Conservation (phyloP, 2,113 vertebrate genomes). For the Ia io region DNA sequence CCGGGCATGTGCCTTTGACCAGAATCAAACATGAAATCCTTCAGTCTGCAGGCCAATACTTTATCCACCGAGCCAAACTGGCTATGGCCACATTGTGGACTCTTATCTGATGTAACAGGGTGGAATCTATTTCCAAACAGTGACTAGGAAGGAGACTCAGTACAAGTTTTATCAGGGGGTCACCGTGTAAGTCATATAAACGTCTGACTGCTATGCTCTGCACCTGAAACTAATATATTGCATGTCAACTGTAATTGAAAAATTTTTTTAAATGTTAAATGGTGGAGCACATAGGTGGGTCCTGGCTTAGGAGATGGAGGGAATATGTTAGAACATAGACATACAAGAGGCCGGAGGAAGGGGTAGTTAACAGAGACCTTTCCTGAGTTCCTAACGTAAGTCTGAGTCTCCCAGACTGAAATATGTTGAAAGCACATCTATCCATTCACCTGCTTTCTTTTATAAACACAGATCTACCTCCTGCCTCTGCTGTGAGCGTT, state of each 20-base stretch:
- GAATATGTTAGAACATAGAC: not conserved
- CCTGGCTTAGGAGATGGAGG: not conserved
- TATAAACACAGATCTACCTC: not conserved
- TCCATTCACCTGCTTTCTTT: not conserved
- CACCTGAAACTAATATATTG: too few species aligned
- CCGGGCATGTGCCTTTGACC: too few species aligned
- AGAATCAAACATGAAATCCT: too few species aligned
- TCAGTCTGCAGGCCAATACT: too few species aligned
- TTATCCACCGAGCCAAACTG: too few species aligned
- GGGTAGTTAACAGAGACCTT: not conserved
- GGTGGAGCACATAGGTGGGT: not conserved
- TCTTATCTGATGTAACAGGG: not conserved
- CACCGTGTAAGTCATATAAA: too few species aligned
- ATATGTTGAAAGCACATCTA: not conserved
- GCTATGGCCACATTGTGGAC: too few species aligned
- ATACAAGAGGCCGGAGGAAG: not conserved
- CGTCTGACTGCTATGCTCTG: too few species aligned
- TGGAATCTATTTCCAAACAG: not conserved
- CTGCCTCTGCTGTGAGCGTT: not conserved
- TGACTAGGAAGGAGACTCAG: not conserved
- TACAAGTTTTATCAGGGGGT: too few species aligned
- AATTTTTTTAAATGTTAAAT: too few species aligned
- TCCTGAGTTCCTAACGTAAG: not conserved
- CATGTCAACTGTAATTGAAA: too few species aligned
- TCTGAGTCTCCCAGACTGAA: not conserved